phyloP scores from a whole-genome alignment of 2,888 invertebrate species.

The Drosophila borealis region DNA sequence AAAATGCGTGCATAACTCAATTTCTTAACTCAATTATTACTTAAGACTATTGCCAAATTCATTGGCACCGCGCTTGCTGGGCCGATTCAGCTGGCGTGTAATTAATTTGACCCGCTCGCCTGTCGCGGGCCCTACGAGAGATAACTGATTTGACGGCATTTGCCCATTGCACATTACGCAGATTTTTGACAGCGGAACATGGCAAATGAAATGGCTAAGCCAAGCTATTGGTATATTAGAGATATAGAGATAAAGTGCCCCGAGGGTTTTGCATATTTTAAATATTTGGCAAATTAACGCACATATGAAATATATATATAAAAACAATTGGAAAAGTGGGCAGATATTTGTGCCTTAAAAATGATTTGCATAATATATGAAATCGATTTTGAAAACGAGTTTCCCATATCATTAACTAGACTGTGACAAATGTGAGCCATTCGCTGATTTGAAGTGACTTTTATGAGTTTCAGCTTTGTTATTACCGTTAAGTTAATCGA shows the following conservation, averaged over 20 bases:
- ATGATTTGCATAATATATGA: constrained; percentile 43
- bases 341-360: constrained; percentile 10
- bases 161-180: constrained; percentile 20
- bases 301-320: background rate
- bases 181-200: constrained; percentile 7
- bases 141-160: constrained; percentile 27
- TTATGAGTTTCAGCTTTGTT: constrained; percentile 8
- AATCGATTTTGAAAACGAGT: constrained; percentile 43
- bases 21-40: constrained; percentile 1
- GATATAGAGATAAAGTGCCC: constrained; percentile 4
- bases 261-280: constrained; percentile 16
- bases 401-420: constrained; percentile 43
- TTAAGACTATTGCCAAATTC: constrained; percentile 11
- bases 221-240: background rate
- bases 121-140: constrained; percentile 21
- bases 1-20: no score
- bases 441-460: constrained; percentile 13
- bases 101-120: constrained; percentile 35
- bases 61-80: background rate
- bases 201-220: constrained; percentile 8
- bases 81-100: constrained; percentile 23
- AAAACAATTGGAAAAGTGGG: constrained; percentile 3
- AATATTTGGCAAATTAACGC: constrained; percentile 41
- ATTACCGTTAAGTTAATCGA: background rate
- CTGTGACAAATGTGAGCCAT: constrained; percentile 33